These are phyloP conservation scores for Nestor notabilis DNA, from an alignment of 2,113 vertebrate genomes.

Conservation along the genomic window DNA sequence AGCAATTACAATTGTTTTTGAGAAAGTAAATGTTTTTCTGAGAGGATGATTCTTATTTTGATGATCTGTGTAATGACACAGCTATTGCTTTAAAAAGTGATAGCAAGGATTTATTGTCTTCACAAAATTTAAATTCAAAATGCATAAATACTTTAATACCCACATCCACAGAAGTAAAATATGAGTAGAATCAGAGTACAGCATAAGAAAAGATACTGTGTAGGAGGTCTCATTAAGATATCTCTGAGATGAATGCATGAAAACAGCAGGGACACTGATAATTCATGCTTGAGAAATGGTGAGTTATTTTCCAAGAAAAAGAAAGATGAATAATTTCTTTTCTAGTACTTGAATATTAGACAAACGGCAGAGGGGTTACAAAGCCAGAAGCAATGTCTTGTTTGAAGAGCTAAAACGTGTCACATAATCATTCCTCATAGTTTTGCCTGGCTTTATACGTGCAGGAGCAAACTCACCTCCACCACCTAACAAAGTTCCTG, in stretches of 20 bases:
- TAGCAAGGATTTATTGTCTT: background rate
- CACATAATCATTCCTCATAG: background rate
- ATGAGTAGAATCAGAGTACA: background rate
- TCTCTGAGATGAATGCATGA: background rate
- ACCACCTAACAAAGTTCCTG: background rate
- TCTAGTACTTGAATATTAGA: background rate
- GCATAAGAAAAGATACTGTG: background rate
- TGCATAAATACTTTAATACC: background rate
- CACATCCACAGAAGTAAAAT: background rate
- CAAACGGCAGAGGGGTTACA: background rate
- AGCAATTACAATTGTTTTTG: background rate
- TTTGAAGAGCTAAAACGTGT: background rate
- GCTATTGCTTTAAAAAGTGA: background rate
- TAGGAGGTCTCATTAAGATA: background rate
- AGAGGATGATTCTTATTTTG: background rate
- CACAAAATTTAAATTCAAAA: background rate
- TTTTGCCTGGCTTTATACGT: background rate
- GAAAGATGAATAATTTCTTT: background rate
- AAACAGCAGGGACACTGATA: background rate
- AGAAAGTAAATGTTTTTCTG: background rate
- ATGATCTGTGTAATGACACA: background rate
- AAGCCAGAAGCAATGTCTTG: background rate
- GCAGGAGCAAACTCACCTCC: background rate
- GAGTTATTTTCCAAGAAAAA: background rate
- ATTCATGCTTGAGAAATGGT: background rate